A percentile compares a stretch with the other conserved stretches of the same genome.
Conservation (phyloP, 2,797 vertebrate genomes). For the Lutjanus argentimaculatus region DNA sequence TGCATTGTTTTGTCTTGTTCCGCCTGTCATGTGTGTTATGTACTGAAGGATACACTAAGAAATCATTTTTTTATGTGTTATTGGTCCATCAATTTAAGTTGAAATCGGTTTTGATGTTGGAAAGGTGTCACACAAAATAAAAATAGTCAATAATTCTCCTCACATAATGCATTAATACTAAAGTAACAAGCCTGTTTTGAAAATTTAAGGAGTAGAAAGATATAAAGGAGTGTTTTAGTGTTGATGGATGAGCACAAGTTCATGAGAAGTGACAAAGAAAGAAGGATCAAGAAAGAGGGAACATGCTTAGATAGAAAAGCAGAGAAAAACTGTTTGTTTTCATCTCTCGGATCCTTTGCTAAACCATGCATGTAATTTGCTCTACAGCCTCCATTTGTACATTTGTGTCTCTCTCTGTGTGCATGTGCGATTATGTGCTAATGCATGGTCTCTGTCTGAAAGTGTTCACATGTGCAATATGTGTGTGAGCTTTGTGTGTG, state of each 20-base stretch:
- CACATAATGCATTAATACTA: no score
- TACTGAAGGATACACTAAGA: no score
- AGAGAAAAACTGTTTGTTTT: constrained; percentile 34
- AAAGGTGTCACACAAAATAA: no score
- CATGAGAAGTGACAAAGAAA: neutral
- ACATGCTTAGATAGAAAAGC: neutral
- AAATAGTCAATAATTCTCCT: no score
- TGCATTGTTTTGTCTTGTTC: no score
- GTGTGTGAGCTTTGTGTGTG: constrained; percentile 28
- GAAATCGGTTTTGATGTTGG: no score
- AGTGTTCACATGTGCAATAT: constrained; percentile 35
- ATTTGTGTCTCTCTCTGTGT: constrained; percentile 14
- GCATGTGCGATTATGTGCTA: constrained; percentile 35
- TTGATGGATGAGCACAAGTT: constrained; percentile 1
- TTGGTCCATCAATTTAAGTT: no score
- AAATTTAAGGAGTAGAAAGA: no score
- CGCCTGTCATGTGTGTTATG: no score
- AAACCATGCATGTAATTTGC: constrained; percentile 52
- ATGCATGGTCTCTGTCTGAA: constrained; percentile 28
- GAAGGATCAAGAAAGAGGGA: neutral
- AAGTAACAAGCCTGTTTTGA: no score
- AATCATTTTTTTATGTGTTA: no score
- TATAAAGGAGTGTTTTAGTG: neutral
- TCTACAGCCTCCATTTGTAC: constrained; percentile 37
- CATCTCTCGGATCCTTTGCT: constrained; percentile 19